Evolutionary conservation across 2,113 vertebrate species (phyloP), one percentile per base, ranked within the genome.

Genomic region (Bos indicus): DNA sequence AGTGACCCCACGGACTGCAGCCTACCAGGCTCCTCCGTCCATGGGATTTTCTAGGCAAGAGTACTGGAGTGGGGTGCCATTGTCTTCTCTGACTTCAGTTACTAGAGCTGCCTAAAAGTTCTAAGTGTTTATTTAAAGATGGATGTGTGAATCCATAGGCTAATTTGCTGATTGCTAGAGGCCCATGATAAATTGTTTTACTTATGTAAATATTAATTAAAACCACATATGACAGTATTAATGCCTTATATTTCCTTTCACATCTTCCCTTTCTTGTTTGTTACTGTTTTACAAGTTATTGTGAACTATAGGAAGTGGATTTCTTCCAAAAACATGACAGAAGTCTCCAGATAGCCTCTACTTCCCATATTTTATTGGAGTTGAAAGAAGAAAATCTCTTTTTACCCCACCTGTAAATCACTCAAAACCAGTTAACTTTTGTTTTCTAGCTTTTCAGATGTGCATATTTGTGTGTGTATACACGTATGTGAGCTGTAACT

Each of bases 221-320:
- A 89, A 52, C 8, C 30, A 64, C 43, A 54, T 56, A 33, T 90
- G 13, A 77, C 48, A 56, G 5, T 56, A 52, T 64, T 88, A 54
- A 5, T 36, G 12, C 3, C 92, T 95, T 84, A 26, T 87, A 48
- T 77, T 82, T 8, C 89, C 36, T 62, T 88, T 82, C 52, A 15
- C 71, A 81, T 57, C 88, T 88, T 85, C 54, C 19, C 36, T 21
- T 33, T 96, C 3, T 28, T 91, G 59, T 94, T 95, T 48, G 64
- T 94, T 95, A 48, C 77, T 28, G 54, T 96, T 83, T 95, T 91
- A 87, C 87, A 97, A 77, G 25, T 80, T 91, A 94, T 23, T 97
- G 7, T 91, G 52, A 95, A 83, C 21, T 19, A 90, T 2, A 91
- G 43, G 56, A 97, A 89, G 57, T 74, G 26, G 36, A 56, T 96